Evolutionary conservation across 2,888 invertebrate species (phyloP), one percentile per base, ranked within the genome.

Genomic region (Melitaea athalia): DNA sequence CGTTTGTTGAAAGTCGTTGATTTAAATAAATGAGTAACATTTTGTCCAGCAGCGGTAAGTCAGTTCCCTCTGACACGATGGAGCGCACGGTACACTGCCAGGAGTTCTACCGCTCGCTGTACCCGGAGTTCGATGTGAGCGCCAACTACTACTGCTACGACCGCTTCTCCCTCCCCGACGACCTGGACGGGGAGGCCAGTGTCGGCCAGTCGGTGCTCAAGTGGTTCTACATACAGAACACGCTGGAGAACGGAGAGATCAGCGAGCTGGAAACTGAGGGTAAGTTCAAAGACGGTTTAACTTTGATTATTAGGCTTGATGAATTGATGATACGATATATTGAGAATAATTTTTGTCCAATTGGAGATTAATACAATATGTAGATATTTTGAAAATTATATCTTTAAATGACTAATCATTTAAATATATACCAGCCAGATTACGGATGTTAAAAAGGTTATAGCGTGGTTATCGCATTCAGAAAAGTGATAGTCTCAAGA

Each of bases 61-160:
- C 33, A 0, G 17, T 10, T 5, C 12, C 68, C 0, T 45, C 8
- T 70, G 33, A 74, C 0, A 24, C 74, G 0, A 11, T 72, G 1
- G 83, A 83, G 15, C 72, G 72, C 6, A 60, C 75, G 8, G 77
- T 82, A 5, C 79, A 84, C 74, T 82, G 83, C 70, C 87, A 81
- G 53, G 90, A 91, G 83, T 91, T 89, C 84, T 92, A 92, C 81
- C 83, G 78, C 45, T 77, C 81, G 0, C 75, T 92, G 62, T 88
- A 91, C 80, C 81, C 83, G 10, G 78, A 79, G 61, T 81, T 81
- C 74, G 65, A 24, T 31, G 75, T 78, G 45, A 79, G 83, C 1
- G 43, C 49, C 59, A 59, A 66, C 42, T 74, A 82, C 77, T 88
- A 86, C 80, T 72, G 77, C 60, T 91, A 91, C 82, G 86, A 85